These are phyloP conservation scores for Oreohelix idahoensis DNA, from an alignment of 1,140 invertebrate genomes.

Conservation along the genomic window DNA sequence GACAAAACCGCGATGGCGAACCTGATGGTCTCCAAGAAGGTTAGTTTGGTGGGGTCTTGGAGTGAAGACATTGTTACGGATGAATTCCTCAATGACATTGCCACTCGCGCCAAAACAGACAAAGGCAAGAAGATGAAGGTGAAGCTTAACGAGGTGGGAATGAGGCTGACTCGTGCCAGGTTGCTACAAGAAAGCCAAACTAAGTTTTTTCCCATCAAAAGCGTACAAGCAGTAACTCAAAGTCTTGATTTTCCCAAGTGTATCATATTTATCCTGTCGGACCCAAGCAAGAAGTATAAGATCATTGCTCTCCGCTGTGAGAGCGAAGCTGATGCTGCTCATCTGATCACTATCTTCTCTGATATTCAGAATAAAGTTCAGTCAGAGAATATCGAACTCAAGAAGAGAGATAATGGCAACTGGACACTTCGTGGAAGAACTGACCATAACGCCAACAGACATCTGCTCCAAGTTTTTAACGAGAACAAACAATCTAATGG, in stretches of 20 bases:
- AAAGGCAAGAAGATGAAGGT: slow-evolving; percentile 55
- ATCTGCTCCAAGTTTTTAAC: slow-evolving; percentile 44
- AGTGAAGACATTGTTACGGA: slow-evolving; percentile 52
- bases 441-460: slow-evolving; percentile 44
- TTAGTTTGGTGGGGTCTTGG: slow-evolving; percentile 51
- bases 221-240: slow-evolving; percentile 50
- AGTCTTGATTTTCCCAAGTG: slow-evolving; percentile 51
- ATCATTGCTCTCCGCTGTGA: slow-evolving; percentile 51
- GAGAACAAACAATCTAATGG: slow-evolving; percentile 35
- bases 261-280: slow-evolving; percentile 53
- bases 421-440: slow-evolving; percentile 56
- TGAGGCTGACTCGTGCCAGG: slow-evolving; percentile 41
- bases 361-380: slow-evolving; percentile 29
- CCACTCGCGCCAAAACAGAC: slow-evolving; percentile 32
- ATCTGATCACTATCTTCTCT: slow-evolving; percentile 44
- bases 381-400: slow-evolving; percentile 49
- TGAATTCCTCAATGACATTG: slow-evolving; percentile 50
- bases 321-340: slow-evolving; percentile 42
- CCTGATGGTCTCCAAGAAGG: slow-evolving; percentile 43
- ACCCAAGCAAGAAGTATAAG: slow-evolving; percentile 44
- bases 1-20: slow-evolving; percentile 39
- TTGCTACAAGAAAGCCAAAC: slow-evolving; percentile 41
- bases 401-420: slow-evolving; percentile 51
- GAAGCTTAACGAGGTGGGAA: slow-evolving; percentile 41
- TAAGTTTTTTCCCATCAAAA: slow-evolving; percentile 35